Evolutionary conservation across 2,113 vertebrate species (phyloP).

Genomic region (Corythornis madagascariensis): DNA sequence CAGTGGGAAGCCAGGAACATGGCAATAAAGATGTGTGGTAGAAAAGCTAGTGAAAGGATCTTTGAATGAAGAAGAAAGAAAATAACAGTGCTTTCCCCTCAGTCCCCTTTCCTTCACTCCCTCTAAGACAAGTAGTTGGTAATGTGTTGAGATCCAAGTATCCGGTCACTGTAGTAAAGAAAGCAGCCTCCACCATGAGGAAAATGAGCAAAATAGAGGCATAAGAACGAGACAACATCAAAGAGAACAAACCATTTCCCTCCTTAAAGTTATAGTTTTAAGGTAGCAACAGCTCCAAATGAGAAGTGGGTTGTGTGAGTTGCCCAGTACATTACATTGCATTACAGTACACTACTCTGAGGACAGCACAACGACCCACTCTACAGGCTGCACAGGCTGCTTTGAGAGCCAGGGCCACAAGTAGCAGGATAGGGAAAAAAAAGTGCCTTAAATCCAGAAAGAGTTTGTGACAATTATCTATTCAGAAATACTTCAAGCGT

Average conservation of each 20-base stretch:
- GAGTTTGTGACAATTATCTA: conserved; percentile 17
- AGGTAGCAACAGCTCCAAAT: not conserved
- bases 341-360: not conserved
- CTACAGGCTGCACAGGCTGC: not conserved
- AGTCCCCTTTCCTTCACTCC: not conserved
- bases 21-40: not conserved
- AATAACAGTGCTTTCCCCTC: not conserved
- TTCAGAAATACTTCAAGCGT: not conserved
- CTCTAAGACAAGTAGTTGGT: not conserved
- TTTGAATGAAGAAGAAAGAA: not conserved
- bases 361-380: fast-evolving
- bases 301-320: not conserved
- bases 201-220: not conserved
- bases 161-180: not conserved
- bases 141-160: not conserved
- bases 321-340: not conserved
- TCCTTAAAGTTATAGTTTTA: not conserved
- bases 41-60: not conserved
- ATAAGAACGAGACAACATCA: not conserved
- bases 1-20: not conserved
- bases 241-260: not conserved
- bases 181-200: not conserved
- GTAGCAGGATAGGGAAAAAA: not conserved
- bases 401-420: not conserved
- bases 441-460: not conserved